A percentile compares a stretch with the other conserved stretches of the same genome.
Conservation (phyloP, 2,888 invertebrate genomes). For the Sarcophaga carnaria region DNA sequence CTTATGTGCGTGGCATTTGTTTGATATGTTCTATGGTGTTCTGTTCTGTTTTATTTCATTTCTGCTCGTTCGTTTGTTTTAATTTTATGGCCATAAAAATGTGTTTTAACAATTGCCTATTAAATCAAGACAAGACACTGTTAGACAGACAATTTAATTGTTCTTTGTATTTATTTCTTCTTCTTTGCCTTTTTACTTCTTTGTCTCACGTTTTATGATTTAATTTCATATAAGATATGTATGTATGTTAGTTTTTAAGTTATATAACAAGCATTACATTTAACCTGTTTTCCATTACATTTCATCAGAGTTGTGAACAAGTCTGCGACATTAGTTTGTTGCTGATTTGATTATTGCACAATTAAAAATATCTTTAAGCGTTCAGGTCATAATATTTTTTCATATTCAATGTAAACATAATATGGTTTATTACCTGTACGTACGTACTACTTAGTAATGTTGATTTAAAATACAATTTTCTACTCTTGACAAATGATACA, state of each 20-base stretch:
- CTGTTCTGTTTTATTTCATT: background rate
- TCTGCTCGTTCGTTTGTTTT: background rate
- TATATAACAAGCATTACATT: slow-evolving; percentile 3
- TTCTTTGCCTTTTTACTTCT: background rate
- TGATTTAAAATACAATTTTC: background rate
- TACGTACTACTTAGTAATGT: background rate
- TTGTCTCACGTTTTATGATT: background rate
- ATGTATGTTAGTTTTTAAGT: background rate
- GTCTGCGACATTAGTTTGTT: background rate
- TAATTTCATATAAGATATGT: background rate
- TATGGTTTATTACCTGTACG: slow-evolving; percentile 2
- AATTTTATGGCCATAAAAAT: background rate
- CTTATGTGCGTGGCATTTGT: background rate
- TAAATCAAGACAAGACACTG: background rate
- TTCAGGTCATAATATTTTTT: slow-evolving; percentile 36
- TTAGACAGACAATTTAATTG: slow-evolving; percentile 20
- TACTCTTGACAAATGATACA: too few relatives aligned
- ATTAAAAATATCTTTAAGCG: background rate
- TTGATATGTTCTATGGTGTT: background rate
- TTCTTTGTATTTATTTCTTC: background rate
- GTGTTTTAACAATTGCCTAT: background rate
- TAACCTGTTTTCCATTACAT: background rate
- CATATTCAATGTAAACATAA: slow-evolving; percentile 5
- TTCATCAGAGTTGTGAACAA: background rate
- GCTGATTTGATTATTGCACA: slow-evolving; percentile 9